Percentiles rank a stretch among this genome's conserved stretches.
Conservation (phyloP, 2,888 invertebrate species). For the Eupithecia exiguata region DNA sequence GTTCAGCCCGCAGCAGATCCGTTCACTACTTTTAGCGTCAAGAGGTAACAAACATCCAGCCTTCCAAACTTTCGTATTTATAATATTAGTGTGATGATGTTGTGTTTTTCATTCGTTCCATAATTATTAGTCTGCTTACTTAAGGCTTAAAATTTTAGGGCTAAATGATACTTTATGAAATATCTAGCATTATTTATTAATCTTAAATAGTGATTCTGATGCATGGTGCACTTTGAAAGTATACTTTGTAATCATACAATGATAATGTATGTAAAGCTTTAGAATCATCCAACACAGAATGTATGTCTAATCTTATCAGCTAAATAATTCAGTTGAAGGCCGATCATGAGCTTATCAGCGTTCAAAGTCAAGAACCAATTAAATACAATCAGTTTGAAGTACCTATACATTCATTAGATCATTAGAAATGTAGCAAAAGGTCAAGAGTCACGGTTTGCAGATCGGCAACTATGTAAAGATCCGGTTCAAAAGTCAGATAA, state of each 20-base stretch:
- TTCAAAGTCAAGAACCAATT: constrained; percentile 36
- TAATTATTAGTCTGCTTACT: too few species aligned
- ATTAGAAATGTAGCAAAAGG: constrained; percentile 46
- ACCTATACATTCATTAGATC: constrained; percentile 15
- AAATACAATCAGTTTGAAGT: constrained; percentile 22
- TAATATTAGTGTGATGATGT: too few species aligned
- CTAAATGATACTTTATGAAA: too few species aligned
- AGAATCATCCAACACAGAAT: not conserved
- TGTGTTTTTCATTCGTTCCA: too few species aligned
- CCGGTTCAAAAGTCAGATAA: constrained; percentile 39
- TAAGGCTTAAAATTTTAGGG: not conserved
- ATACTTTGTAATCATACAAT: not conserved
- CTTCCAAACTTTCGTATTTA: too few species aligned
- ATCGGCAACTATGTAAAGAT: constrained; percentile 45
- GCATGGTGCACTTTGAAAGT: not conserved
- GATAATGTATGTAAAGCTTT: not conserved
- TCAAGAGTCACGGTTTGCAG: constrained; percentile 36
- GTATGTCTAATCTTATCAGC: not conserved
- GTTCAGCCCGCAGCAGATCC: too few species aligned
- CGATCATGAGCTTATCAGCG: constrained; percentile 27
- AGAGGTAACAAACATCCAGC: too few species aligned
- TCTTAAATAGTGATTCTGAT: not conserved
- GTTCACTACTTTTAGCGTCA: too few species aligned
- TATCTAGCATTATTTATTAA: not conserved
- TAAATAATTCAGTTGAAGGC: constrained; percentile 15